phyloP scores from a whole-genome alignment of 1,140 invertebrate genomes.

The Nebria ingens region DNA sequence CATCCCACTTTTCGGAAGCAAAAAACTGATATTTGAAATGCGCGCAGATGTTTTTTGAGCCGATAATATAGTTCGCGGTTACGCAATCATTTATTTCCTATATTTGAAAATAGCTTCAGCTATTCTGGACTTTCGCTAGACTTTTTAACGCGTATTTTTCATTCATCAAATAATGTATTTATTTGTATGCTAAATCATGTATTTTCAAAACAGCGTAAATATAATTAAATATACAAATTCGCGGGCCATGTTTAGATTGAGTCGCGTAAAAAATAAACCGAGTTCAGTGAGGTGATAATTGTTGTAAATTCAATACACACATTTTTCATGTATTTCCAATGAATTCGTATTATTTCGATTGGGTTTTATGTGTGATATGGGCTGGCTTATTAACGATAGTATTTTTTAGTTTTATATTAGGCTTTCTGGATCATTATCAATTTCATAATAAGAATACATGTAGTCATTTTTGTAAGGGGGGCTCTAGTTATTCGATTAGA shows the following conservation, averaged over 20 bases:
- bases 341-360: too few species aligned
- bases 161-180: too few species aligned
- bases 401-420: slow-evolving; percentile 16
- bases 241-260: too few species aligned
- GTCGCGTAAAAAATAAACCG: too few species aligned
- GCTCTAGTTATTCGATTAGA: not conserved
- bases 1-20: too few species aligned
- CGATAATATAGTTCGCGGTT: not conserved
- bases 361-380: slow-evolving; percentile 13
- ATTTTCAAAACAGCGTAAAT: too few species aligned
- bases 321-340: too few species aligned
- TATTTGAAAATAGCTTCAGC: not conserved
- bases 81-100: not conserved
- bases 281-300: too few species aligned
- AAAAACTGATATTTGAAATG: too few species aligned
- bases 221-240: too few species aligned
- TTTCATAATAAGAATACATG: not conserved
- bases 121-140: not conserved
- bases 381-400: slow-evolving; percentile 11
- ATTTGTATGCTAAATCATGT: too few species aligned
- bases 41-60: not conserved
- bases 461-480: not conserved
- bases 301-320: too few species aligned
- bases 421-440: slow-evolving; percentile 10
- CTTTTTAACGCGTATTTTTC: not conserved